Conservation (phyloP, 2,888 invertebrate genomes). For the Liposcelis brunnea region DNA sequence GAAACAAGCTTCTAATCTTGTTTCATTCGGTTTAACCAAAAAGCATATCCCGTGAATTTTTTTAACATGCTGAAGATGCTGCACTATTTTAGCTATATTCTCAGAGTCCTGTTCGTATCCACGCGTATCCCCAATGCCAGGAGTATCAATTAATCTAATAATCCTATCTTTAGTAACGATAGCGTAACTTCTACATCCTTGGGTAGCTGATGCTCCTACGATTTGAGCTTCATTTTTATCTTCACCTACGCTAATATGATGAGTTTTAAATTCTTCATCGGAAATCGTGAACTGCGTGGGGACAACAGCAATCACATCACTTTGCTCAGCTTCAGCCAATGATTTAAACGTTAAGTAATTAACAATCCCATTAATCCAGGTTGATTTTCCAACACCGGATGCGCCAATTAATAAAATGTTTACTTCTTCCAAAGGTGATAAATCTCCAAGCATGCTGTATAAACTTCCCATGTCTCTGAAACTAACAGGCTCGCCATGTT, state of each 20-base stretch:
- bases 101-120: neutral
- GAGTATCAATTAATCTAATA: neutral
- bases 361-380: neutral
- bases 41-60: neutral
- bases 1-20: neutral
- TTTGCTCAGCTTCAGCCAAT: neutral
- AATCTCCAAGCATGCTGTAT: no score
- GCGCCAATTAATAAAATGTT: neutral
- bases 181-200: neutral
- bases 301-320: neutral
- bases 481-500: no score
- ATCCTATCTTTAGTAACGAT: neutral
- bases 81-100: neutral
- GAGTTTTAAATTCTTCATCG: neutral
- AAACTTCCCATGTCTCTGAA: no score
- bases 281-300: neutral
- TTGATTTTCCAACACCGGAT: constrained; percentile 1
- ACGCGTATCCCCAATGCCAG: neutral
- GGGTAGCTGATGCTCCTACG: neutral
- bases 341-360: neutral
- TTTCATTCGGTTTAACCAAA: neutral
- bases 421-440: neutral
- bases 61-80: neutral
- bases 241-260: neutral
- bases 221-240: neutral